phyloP scores from a whole-genome alignment of 2,113 vertebrate genomes.

The Parotia lawesii region DNA sequence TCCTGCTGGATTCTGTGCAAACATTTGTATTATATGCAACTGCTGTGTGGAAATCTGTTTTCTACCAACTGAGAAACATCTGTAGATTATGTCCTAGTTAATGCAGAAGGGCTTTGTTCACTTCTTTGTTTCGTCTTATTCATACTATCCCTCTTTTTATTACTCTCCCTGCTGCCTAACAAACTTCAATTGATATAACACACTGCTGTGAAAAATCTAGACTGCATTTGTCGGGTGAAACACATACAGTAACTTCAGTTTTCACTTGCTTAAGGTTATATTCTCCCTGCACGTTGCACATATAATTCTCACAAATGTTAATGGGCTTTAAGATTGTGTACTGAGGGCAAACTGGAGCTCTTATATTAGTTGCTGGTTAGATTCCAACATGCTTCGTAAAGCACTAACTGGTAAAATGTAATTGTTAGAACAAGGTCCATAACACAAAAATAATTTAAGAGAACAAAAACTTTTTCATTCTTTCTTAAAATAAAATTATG shows the following conservation, averaged over 20 bases:
- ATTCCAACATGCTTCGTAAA: slow-evolving; percentile 48
- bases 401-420: slow-evolving; percentile 47
- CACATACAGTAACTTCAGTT: not conserved
- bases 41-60: slow-evolving; percentile 62
- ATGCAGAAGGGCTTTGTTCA: slow-evolving; percentile 22
- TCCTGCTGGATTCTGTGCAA: slow-evolving; percentile 40
- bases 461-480: slow-evolving; percentile 15
- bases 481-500: slow-evolving; percentile 17
- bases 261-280: slow-evolving; percentile 36
- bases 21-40: slow-evolving; percentile 41
- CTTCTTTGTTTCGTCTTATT: slow-evolving; percentile 22
- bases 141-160: slow-evolving; percentile 46
- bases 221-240: not conserved
- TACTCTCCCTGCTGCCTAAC: slow-evolving; percentile 57
- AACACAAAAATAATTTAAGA: slow-evolving; percentile 27
- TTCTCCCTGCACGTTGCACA: not conserved
- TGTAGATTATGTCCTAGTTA: slow-evolving; percentile 50
- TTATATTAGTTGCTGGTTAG: slow-evolving; percentile 38
- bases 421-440: slow-evolving; percentile 20
- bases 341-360: slow-evolving; percentile 27
- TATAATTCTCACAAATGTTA: slow-evolving; percentile 47
- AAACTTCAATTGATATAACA: slow-evolving; percentile 35
- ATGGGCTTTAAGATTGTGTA: slow-evolving; percentile 34
- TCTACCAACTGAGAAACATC: slow-evolving; percentile 59
- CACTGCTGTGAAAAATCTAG: slow-evolving; percentile 45